Evolutionary conservation across 2,113 vertebrate genomes (phyloP), one percentile per base, ranked within the genome.

Genomic region (Planiliza haematocheilus): DNA sequence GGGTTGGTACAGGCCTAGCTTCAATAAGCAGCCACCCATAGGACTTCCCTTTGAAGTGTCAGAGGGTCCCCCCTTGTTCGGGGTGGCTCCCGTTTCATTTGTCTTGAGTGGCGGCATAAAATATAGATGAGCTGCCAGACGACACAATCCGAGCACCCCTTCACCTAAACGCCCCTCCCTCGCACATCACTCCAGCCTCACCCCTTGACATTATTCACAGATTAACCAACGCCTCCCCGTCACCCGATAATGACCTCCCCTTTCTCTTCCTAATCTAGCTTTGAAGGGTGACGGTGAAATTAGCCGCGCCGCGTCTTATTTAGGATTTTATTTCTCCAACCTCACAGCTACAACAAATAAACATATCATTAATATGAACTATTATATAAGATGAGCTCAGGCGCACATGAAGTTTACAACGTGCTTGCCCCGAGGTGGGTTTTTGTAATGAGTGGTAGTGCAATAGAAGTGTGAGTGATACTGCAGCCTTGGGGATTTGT

Each of bases 51-150:
- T 99, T 99, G 97, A 99, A 98, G 96, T 99, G 97, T 99, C 97
- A 97, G 95, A 97, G 97, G 96, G 96, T 96, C 95, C 95, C 96
- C 96, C 96, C 97, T 97, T 97, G 87, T 91, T 99, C 97, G 96
- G 95, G 96, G 96, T 97, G 97, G 97, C 96, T 98, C 96, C 94
- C 95, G 96, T 98, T 99, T 97, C 96, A 97, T 99, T 99, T 98
- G 96, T 99, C 95, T n/a, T 99, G 97, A 99, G 96, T 98, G 97
- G 96, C 95, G 94, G 96, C 69, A 99, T 99, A 94, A 99, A 99
- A 98, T 96, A 99, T 99, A 96, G 95, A 99, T 99, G 97, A 98
- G 95, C 96, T 95, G 95, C 96, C 96, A 97, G 96, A 95, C 96
- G 78, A 91, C 90, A 85, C 88, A 83, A 77, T 86, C 87, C 53